A percentile compares a stretch with the other conserved stretches of the same genome.
phyloP scores from a whole-genome alignment of 2,888 invertebrate species.

The Amiota minor region DNA sequence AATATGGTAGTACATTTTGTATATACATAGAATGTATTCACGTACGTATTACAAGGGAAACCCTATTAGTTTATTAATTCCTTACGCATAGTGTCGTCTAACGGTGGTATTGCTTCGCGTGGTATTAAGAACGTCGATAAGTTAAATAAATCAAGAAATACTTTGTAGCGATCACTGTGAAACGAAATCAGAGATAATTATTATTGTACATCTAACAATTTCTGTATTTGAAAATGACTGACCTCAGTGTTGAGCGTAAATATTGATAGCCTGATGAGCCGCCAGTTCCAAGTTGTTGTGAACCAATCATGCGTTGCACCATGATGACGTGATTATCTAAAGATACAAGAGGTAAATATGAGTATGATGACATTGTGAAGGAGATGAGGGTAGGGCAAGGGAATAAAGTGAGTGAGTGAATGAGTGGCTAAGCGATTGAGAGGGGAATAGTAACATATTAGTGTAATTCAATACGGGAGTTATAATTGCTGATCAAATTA shows the following conservation, averaged over 20 bases:
- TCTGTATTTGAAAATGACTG: constrained; percentile 43
- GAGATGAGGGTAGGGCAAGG: neutral
- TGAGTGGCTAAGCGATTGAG: neutral
- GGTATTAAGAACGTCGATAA: constrained; percentile 97
- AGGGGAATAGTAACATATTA: neutral
- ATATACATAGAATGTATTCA: neutral
- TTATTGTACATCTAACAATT: too few species aligned
- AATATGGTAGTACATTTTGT: too few species aligned
- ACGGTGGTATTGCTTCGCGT: constrained; percentile 89
- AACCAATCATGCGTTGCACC: constrained; percentile 99
- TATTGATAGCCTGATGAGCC: constrained; percentile 99
- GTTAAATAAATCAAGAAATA: constrained; percentile 97
- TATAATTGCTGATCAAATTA: too few species aligned
- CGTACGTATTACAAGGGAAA: neutral
- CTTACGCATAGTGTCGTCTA: constrained; percentile 83
- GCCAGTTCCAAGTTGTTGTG: constrained; percentile 95
- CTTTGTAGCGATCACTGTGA: constrained; percentile 97
- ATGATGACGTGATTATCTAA: constrained; percentile 97
- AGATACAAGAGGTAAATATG: constrained; percentile 51
- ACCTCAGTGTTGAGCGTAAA: constrained; percentile 96
- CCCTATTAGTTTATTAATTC: constrained; percentile 58
- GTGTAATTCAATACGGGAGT: too few species aligned
- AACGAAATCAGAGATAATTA: constrained; percentile 31
- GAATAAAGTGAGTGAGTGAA: neutral
- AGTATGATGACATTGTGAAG: neutral